Evolutionary conservation across 92 coral and sea anemone species (phyloP), one percentile per base, ranked within the genome.

Genomic region (Muricea muricata): DNA sequence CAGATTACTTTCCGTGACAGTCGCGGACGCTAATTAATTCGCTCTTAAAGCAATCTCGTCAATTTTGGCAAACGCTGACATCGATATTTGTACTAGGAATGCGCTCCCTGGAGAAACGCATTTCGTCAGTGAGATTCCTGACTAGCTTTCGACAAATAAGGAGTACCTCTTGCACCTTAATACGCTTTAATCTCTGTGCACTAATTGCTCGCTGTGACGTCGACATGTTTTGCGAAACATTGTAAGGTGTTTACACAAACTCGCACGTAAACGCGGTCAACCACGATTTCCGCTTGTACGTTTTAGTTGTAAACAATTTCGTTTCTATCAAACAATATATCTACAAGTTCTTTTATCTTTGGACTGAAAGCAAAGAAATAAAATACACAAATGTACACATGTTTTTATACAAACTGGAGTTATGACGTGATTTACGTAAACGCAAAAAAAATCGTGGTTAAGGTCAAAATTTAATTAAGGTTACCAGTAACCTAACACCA

Each of bases 181-280:
- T 46, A 28, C 18, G 37, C 13, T 63, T 40, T 63, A 63, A 63
- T 63, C 39, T 18, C 33, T 7, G 61, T 29, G 79, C 21, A 9
- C 79, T 73, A 73, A 73, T 73, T 73, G 60, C 8, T 11, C 35
- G 79, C 34, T 30, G 33, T 73, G 79, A 73, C 79, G 79, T 73
- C 17, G 76, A 15, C 54, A 73, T 50, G 26, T 42, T 73, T 39
- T 58, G 69, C 11, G 69, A 23, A 61, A 17, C 25, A 10, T 29
- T 61, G 69, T 61, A n/a, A 20, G 20, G 25, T 73, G 54, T 70
- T 37, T 41, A 73, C 17, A 41, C 21, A 10, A 73, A 29, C 30
- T 29, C 79, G 8, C 6, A 46, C 79, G 79, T 73, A 73, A 73
- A 42, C 37, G 76, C 4, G 76, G 76, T 46, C 37, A n/a, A 41